Conservation (phyloP, 2,113 vertebrate genomes). For the Dromaius novaehollandiae region DNA sequence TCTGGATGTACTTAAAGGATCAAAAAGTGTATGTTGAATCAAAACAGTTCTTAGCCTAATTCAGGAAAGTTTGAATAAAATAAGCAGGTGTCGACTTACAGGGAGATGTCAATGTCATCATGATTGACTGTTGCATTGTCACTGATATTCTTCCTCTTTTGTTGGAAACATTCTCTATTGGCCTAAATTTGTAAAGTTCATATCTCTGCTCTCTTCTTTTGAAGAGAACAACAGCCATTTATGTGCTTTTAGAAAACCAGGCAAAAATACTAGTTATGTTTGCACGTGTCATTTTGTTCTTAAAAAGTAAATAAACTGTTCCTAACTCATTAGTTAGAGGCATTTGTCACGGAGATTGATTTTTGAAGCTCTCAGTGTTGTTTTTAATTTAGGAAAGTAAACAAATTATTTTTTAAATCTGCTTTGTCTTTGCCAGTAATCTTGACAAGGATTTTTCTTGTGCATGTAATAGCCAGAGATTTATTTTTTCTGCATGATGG, state of each 20-base stretch:
- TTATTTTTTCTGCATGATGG: too few relatives aligned
- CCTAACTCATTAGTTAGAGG: neutral
- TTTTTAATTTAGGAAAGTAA: neutral
- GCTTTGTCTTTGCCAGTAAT: too few relatives aligned
- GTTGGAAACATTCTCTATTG: neutral
- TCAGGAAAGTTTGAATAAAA: neutral
- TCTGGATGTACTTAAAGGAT: neutral
- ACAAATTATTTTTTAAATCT: too few relatives aligned
- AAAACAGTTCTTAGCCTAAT: neutral
- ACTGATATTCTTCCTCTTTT: neutral
- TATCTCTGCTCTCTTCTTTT: neutral
- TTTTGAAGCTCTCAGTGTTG: neutral
- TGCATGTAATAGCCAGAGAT: too few relatives aligned
- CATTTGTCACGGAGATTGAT: neutral
- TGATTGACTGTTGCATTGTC: too few relatives aligned
- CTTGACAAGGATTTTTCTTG: too few relatives aligned
- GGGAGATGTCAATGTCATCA: neutral
- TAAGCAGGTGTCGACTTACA: neutral
- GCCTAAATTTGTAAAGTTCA: neutral
- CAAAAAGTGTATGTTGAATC: neutral
- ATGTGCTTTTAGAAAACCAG: neutral
- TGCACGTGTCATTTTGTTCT: neutral
- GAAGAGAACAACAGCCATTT: neutral
- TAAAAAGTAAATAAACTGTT: neutral
- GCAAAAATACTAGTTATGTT: neutral